Evolutionary conservation across 2,888 invertebrate species (phyloP).

Genomic region (Maniola hyperantus): DNA sequence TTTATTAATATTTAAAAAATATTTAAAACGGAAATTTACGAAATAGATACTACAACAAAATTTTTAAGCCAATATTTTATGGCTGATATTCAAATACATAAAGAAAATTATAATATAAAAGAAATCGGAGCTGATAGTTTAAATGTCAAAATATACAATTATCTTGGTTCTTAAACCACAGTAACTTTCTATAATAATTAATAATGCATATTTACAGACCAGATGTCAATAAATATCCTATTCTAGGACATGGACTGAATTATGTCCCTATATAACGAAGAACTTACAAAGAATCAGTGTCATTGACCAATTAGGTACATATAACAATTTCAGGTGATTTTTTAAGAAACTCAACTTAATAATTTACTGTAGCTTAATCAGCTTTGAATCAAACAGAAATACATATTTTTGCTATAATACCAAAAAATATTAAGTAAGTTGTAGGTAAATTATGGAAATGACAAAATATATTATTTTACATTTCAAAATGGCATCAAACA

Average conservation of each 20-base stretch:
- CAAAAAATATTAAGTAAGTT: too few relatives aligned
- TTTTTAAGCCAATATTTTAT: too few relatives aligned
- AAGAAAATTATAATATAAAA: not conserved
- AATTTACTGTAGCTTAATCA: too few relatives aligned
- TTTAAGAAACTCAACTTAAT: too few relatives aligned
- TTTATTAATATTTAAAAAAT: too few relatives aligned
- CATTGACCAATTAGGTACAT: not conserved
- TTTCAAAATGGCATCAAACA: not conserved
- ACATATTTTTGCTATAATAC: too few relatives aligned
- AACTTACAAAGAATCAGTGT: not conserved
- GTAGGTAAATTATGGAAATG: too few relatives aligned
- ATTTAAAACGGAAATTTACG: too few relatives aligned
- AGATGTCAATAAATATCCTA: not conserved
- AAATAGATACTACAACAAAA: too few relatives aligned
- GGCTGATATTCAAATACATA: not conserved
- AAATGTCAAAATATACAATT: slow-evolving; percentile 1
- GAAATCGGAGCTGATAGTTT: not conserved
- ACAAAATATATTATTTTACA: not conserved
- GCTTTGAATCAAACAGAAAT: too few relatives aligned
- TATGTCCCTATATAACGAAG: not conserved
- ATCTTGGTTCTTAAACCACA: not conserved
- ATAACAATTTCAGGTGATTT: not conserved
- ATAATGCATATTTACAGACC: not conserved
- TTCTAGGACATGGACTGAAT: not conserved
- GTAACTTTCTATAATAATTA: not conserved